Evolutionary conservation across 2,888 invertebrate species (phyloP), one percentile per base, ranked within the genome.

Genomic region (Heliconius erato): DNA sequence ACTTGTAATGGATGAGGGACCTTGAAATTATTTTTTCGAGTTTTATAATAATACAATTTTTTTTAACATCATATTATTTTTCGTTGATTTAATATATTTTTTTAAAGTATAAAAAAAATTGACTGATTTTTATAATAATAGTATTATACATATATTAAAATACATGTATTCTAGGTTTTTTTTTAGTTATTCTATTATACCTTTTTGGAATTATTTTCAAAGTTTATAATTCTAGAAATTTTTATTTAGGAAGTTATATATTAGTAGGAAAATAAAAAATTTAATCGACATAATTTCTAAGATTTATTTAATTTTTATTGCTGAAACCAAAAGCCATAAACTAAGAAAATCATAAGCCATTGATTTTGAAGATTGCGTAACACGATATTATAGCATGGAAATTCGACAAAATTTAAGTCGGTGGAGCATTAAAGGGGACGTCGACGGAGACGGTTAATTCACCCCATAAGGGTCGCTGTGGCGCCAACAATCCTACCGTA

Each of bases 361-460:
- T 92, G 90, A 88, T 86, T 89, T 89, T 89, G 87, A 89, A 89
- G 90, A 93, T 94, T 93, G 91, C 91, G 93, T 91, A 94, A 94
- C 92, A 90, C 90, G 91, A 92, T 92, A 93, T 93, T 92, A 93
- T 90, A 91, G 92, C 89, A 92, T 94, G 91, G 94, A 95, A 95
- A 94, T 95, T 95, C 94, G 93, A 94, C 93, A 93, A 94, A 95
- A 95, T 96, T 96, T 96, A 95, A 96, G 93, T 94, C 93, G 92
- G 91, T 91, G 92, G 90, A 91, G 94, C 94, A 94, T 95, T 95
- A 94, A 94, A 95, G 95, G 95, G 95, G 95, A 93, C 92, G 91
- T 89, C 91, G 91, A 89, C 89, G 91, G 91, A 93, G 95, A 94
- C 94, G 92, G 94, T 95, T 95, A 95, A 95, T 95, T 95, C 95